A percentile compares a stretch with the other conserved stretches of the same genome.
Conservation (phyloP, 2,113 vertebrate species). For the Phalacrocorax pelagicus region DNA sequence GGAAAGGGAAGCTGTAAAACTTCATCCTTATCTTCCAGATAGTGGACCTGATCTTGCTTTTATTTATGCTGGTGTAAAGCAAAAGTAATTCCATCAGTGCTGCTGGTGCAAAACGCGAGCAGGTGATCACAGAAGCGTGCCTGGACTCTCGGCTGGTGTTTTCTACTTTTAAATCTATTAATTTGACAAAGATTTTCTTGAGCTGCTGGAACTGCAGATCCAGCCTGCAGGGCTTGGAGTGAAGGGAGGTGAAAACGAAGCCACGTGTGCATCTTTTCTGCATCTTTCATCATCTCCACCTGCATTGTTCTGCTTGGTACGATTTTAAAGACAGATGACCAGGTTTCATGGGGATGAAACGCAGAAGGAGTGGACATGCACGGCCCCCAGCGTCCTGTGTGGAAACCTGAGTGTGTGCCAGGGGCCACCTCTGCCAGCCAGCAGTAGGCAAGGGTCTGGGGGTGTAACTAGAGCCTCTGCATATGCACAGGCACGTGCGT, state of each 20-base stretch:
- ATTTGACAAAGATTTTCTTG: conserved; percentile 54
- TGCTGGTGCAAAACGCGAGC: conserved; percentile 26
- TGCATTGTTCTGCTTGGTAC: conserved; percentile 4
- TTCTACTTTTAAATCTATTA: conserved; percentile 54
- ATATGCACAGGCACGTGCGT: not conserved
- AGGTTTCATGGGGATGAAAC: not conserved
- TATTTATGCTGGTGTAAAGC: conserved; percentile 53
- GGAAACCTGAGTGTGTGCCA: not conserved
- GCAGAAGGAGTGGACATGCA: not conserved
- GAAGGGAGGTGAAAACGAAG: conserved; percentile 7
- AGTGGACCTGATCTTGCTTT: conserved; percentile 44
- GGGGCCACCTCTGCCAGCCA: not conserved
- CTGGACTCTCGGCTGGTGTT: not conserved
- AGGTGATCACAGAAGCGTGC: conserved; percentile 9
- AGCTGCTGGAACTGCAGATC: conserved; percentile 36
- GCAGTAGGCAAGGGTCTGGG: not conserved
- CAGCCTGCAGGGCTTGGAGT: conserved; percentile 37
- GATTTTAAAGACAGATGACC: not conserved
- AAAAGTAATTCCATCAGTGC: conserved; percentile 44
- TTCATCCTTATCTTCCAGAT: conserved; percentile 45
- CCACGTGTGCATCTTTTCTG: conserved; percentile 30
- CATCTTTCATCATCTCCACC: conserved; percentile 3
- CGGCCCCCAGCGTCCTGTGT: not conserved
- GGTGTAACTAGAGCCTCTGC: not conserved
- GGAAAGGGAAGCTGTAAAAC: conserved; percentile 55